A percentile compares a stretch with the other conserved stretches of the same genome.
Conservation (phyloP, 2,888 invertebrate species). For the Agriopis leucophaearia region DNA sequence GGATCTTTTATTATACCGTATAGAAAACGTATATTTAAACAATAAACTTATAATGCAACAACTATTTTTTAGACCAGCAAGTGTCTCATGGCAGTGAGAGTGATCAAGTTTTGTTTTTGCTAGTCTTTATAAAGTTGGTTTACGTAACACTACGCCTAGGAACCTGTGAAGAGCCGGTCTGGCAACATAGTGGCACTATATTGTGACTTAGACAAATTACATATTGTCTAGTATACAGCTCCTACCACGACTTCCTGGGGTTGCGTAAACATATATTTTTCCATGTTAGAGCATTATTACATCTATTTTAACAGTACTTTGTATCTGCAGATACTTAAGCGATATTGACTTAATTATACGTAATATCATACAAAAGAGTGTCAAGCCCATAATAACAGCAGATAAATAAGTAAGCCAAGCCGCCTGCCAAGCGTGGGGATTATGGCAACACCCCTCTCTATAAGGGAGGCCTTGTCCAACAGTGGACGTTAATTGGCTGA, state of each 20-base stretch:
- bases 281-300: too few relatives aligned
- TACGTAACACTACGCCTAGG: conserved; percentile 5
- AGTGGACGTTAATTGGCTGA: too few relatives aligned
- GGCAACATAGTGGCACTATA: not conserved
- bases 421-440: too few relatives aligned
- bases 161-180: conserved; percentile 5
- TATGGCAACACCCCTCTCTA: too few relatives aligned
- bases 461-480: too few relatives aligned
- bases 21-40: not conserved
- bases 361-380: too few relatives aligned
- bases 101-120: conserved; percentile 1
- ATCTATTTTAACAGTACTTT: too few relatives aligned
- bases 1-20: not conserved
- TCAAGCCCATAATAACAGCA: too few relatives aligned
- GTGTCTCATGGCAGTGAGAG: not conserved
- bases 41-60: not conserved
- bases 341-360: too few relatives aligned
- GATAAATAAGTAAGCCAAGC: too few relatives aligned
- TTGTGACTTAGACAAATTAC: conserved; percentile 11
- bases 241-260: not conserved
- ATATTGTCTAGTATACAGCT: conserved; percentile 2
- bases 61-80: not conserved
- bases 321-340: too few relatives aligned
- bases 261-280: not conserved
- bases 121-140: not conserved